Percentiles rank a stretch among this genome's conserved stretches.
These are phyloP conservation scores for Silurus aristotelis DNA, from an alignment of 2,797 vertebrate genomes.

Conservation along the genomic window DNA sequence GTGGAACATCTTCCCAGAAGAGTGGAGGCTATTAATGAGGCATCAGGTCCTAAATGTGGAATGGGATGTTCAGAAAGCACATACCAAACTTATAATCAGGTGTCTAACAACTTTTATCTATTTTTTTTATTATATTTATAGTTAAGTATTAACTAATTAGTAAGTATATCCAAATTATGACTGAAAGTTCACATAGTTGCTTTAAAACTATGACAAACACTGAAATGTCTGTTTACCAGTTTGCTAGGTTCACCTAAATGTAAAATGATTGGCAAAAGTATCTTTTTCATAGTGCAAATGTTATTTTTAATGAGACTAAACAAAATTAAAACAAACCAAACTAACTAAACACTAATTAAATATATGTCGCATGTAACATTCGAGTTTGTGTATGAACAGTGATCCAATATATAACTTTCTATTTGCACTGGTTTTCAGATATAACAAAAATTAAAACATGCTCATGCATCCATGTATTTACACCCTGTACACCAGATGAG, in stretches of 20 bases:
- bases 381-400: background rate
- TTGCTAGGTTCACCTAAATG: background rate
- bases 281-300: background rate
- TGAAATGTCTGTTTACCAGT: background rate
- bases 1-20: too few relatives aligned
- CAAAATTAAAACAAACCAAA: too few relatives aligned
- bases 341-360: too few relatives aligned
- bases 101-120: too few relatives aligned
- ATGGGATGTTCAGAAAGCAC: too few relatives aligned
- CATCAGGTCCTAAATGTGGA: too few relatives aligned
- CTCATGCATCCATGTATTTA: background rate
- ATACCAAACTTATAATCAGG: too few relatives aligned
- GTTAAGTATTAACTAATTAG: too few relatives aligned
- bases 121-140: too few relatives aligned
- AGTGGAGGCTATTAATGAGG: too few relatives aligned
- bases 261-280: background rate
- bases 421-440: background rate
- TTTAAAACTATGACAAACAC: background rate
- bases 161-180: background rate
- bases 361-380: background rate
- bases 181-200: background rate
- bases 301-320: background rate
- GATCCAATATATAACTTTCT: background rate
- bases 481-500: constrained; percentile 8
- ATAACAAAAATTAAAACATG: background rate